Evolutionary conservation across 2,797 vertebrate genomes (phyloP), one percentile per base, ranked within the genome.

Genomic region (Pygocentrus nattereri): DNA sequence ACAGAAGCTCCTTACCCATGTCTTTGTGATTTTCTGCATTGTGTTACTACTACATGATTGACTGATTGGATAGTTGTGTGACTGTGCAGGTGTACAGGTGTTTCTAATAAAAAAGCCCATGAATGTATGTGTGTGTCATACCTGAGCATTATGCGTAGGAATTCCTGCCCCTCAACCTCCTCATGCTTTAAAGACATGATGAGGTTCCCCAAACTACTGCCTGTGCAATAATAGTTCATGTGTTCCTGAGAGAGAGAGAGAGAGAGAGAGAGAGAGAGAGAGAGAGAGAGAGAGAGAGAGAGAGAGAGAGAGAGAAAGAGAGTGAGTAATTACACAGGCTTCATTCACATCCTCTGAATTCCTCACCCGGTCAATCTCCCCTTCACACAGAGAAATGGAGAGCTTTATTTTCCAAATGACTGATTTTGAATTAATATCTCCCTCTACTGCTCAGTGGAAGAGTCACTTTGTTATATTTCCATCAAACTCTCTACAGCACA

Each of bases 141-240:
- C 98, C 98, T 98, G 94, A 99, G 96, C 92, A 99, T 97, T 92
- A 99, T 96, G 86, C 96, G 94, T 54, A 99, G 94, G 88, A 97
- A 97, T 92, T 99, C 98, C 21, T 96, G 96, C 34, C 93, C 95
- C 31, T 98, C 97, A 1, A 91, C 90, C 85, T 98, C 98, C 90
- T 99, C 98, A 0, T 97, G 97, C 90, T 98, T 99, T 89, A 99
- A 89, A 49, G 98, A 99, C 91, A 99, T 95, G 84, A 99, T 96
- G 89, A 99, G 93, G 92, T 98, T 96, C 25, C 98, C 98, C 0
- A 98, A 93, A 90, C 97, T 98, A 95, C 97, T 98, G 87, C 93
- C 96, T 0, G 96, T 96, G 87, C 97, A 98, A 88, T 98, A 99
- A 89, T 98, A 99, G 92, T 98, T 99, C 84, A 98, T 93, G 90